These are phyloP conservation scores for Liopterus haemorrhoidalis DNA, from an alignment of 2,888 invertebrate species.

Conservation along the genomic window DNA sequence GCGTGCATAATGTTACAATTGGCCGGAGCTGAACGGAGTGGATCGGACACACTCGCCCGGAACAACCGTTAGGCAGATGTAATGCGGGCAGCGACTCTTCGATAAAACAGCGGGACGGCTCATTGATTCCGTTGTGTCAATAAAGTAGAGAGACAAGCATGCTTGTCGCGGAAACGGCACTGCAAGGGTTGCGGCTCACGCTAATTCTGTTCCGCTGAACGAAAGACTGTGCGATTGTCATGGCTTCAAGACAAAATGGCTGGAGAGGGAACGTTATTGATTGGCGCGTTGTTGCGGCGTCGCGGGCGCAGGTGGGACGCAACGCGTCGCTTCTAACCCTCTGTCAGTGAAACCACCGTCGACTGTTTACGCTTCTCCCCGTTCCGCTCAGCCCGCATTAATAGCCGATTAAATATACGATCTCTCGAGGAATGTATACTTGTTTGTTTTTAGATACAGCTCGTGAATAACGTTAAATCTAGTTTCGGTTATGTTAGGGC, in stretches of 20 bases:
- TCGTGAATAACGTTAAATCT: too few relatives aligned
- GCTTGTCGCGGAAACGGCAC: background rate
- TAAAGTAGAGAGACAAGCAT: conserved; percentile 18
- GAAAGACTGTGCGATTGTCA: conserved; percentile 23
- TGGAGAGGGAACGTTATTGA: conserved; percentile 45
- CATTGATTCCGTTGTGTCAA: conserved; percentile 2
- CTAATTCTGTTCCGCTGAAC: conserved; percentile 18
- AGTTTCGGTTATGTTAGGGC: too few relatives aligned
- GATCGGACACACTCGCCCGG: too few relatives aligned
- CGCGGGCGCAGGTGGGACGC: conserved; percentile 42
- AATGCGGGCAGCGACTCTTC: too few relatives aligned
- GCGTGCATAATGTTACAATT: background rate
- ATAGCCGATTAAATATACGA: conserved; percentile 5
- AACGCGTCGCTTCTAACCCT: conserved; percentile 23
- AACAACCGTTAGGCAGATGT: too few relatives aligned
- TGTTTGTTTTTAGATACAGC: too few relatives aligned
- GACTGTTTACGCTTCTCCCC: conserved; percentile 18
- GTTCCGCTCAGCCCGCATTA: background rate
- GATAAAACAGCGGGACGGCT: background rate
- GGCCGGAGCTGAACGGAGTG: too few relatives aligned
- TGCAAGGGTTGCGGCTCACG: background rate
- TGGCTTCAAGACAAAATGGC: conserved; percentile 48
- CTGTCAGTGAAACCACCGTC: conserved; percentile 20
- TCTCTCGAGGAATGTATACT: too few relatives aligned
- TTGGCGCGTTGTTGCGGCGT: conserved; percentile 43